phyloP scores from a whole-genome alignment of 2,113 vertebrate genomes.

The Anas platyrhynchos region DNA sequence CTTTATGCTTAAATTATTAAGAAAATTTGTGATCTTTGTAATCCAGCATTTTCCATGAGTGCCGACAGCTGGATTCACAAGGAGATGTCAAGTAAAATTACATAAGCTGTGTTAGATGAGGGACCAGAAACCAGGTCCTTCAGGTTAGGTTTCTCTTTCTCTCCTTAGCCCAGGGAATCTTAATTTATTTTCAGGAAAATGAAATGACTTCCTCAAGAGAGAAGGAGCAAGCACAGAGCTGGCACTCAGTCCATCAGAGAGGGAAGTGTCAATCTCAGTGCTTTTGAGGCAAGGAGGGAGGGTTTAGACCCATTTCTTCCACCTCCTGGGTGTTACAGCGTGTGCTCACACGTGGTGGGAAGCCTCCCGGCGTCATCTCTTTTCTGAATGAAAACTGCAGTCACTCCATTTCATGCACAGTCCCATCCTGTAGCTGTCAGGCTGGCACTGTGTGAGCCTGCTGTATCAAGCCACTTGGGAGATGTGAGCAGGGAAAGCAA shows the following conservation, averaged over 20 bases:
- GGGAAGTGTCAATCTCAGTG: neutral
- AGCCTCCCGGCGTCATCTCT: neutral
- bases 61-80: neutral
- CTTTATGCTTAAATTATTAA: neutral
- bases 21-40: neutral
- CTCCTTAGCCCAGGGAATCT: neutral
- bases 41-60: neutral
- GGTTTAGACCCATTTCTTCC: neutral
- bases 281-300: neutral
- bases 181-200: neutral
- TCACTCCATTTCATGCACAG: neutral
- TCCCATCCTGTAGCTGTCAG: neutral
- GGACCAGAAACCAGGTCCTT: neutral
- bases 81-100: neutral
- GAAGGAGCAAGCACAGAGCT: neutral
- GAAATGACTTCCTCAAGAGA: neutral
- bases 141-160: neutral
- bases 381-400: neutral
- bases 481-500: fast-evolving
- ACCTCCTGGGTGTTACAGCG: neutral
- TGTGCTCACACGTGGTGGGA: neutral
- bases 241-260: neutral
- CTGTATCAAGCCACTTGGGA: neutral
- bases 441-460: neutral
- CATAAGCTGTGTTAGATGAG: fast-evolving